Conservation (phyloP, 2,888 invertebrate species). For the Synanthedon formicaeformis region DNA sequence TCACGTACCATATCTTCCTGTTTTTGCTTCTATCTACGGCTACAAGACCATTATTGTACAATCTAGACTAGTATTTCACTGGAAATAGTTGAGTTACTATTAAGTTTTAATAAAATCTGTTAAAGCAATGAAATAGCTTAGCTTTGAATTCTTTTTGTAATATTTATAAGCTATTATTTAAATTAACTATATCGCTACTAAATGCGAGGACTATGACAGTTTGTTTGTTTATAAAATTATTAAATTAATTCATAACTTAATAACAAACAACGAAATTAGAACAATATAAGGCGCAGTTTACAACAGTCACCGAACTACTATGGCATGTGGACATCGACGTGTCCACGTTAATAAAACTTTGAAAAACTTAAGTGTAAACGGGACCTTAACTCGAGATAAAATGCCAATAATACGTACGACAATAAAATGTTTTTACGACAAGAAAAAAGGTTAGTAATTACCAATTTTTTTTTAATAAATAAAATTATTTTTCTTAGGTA, state of each 20-base stretch:
- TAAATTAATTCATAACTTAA: neutral
- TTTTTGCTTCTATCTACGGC: no score
- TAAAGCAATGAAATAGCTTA: no score
- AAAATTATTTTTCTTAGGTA: no score
- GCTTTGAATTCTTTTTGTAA: no score
- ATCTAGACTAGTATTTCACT: no score
- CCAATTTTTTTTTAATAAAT: no score
- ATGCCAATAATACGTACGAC: slow-evolving; percentile 9
- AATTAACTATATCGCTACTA: neutral
- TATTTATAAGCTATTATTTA: neutral
- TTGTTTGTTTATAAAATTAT: neutral
- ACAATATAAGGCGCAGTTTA: no score
- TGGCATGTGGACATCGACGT: neutral
- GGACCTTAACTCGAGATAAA: neutral
- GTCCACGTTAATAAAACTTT: neutral
- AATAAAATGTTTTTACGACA: slow-evolving; percentile 1
- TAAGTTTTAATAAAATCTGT: no score
- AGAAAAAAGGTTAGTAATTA: no score
- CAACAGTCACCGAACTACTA: neutral
- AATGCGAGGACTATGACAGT: slow-evolving; percentile 5
- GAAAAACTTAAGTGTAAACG: neutral
- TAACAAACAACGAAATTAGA: neutral
- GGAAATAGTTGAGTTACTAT: no score
- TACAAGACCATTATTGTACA: no score
- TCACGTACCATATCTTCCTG: no score